These are phyloP conservation scores for Gallinago media DNA, from an alignment of 2,113 vertebrate genomes.

Conservation along the genomic window DNA sequence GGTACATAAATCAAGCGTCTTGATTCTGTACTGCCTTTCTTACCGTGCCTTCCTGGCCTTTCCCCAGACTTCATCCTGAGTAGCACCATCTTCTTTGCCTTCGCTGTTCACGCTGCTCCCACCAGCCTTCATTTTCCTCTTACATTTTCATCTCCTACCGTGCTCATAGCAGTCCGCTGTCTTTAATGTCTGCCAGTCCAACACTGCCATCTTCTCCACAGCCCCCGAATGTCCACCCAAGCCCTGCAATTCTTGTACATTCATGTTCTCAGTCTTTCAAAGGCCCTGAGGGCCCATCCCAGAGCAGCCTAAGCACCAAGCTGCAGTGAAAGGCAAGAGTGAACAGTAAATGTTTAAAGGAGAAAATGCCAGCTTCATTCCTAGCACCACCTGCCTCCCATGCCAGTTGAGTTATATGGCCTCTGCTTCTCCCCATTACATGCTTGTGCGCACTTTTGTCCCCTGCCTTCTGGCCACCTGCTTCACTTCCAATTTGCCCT, in stretches of 20 bases:
- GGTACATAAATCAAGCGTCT: rapidly evolving
- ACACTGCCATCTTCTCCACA: not conserved
- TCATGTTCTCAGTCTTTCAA: not conserved
- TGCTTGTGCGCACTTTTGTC: not conserved
- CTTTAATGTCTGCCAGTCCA: not conserved
- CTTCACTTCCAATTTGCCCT: not conserved
- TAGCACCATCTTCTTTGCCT: not conserved
- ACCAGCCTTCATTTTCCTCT: not conserved
- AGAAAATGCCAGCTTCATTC: not conserved
- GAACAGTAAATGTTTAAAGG: not conserved
- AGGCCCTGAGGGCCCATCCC: rapidly evolving
- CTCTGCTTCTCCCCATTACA: not conserved
- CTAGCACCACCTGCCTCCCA: not conserved
- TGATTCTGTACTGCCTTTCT: not conserved
- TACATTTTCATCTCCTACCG: not conserved
- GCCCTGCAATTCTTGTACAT: rapidly evolving
- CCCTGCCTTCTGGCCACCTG: not conserved
- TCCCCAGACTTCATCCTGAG: not conserved
- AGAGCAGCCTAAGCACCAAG: not conserved
- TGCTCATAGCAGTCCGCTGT: not conserved
- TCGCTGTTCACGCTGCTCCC: not conserved
- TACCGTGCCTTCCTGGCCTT: not conserved
- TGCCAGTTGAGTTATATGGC: not conserved
- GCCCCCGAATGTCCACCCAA: not conserved
- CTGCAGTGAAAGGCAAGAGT: not conserved